Base-by-base conservation (phyloP, 1,140 invertebrate species). In the Ips nitidus region DNA sequence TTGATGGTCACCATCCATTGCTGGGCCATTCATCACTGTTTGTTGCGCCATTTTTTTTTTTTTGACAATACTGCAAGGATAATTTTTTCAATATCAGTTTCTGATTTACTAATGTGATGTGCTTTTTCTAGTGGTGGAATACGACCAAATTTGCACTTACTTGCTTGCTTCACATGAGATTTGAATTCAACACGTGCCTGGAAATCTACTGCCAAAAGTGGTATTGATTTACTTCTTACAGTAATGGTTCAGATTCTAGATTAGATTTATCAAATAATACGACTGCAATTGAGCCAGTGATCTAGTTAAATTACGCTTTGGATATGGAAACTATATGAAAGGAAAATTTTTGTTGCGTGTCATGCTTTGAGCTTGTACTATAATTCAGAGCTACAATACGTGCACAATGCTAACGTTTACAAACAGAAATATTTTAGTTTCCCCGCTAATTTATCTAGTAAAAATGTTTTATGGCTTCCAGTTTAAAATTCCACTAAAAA, bases 31-130 rank as follows among this genome's bases (percentile, higher is more conserved):
- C 36, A 42, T 3, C 37, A 71, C 38, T 39, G 52, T 59, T 61
- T 71, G 70, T 67, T 71, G 50, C 36, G 70, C 66, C 70, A 71
- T 71, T 63, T 66, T 56, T 22, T 22, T 22, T 22, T 22, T 22
- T 22, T 22, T 22, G 22, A 22, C 22, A 22, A 22, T 22, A 68
- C 57, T 52, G 57, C n/a, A 68, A 68, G 40, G 43, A 68, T 53
- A 41, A 3, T 40, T 60, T 68, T 47, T 57, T 45, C 39, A 59
- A 4, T 6, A 4, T 53, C 45, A 47, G n/a, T 47, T 47, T 47
- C n/a, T 47, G 4, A n/a, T 47, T n/a, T 47, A 5, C n/a, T 47
- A 22, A 22, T 22, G 22, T 22, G 22, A 22, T 22, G 22, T 22
- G 22, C 22, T 22, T 22, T 22, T 22, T 22, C 22, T 22, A 22